Evolutionary conservation across 2,113 vertebrate species (phyloP).

Genomic region (Tonatia bakeri): DNA sequence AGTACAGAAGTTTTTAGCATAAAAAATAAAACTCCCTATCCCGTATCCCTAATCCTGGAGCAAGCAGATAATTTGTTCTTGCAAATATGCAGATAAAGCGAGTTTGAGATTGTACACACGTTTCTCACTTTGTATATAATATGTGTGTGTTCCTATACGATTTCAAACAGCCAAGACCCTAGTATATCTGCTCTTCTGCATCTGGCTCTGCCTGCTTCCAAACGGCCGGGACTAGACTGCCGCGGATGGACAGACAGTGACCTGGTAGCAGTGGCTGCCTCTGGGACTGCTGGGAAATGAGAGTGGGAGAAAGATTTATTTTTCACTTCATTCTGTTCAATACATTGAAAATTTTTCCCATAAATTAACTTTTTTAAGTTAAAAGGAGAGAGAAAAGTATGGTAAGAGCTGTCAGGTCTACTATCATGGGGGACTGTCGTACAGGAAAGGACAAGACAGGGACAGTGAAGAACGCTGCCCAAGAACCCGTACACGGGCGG

Average conservation of each 20-base stretch:
- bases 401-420: not conserved
- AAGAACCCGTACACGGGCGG: not conserved
- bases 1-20: not conserved
- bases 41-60: not conserved
- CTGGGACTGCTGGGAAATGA: not conserved
- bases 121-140: not conserved
- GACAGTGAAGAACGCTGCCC: accelerated
- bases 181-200: not conserved
- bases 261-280: not conserved
- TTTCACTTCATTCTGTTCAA: slow-evolving; percentile 29
- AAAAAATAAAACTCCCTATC: not conserved
- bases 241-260: not conserved
- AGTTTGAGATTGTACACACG: not conserved
- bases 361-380: slow-evolving; percentile 21
- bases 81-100: not conserved
- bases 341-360: slow-evolving; percentile 24
- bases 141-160: not conserved
- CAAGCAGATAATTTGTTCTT: not conserved
- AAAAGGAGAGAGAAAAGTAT: not conserved
- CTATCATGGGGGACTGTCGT: not conserved
- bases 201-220: not conserved
- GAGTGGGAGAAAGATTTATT: not conserved
- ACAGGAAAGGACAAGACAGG: not conserved
- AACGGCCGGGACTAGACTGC: not conserved
- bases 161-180: not conserved